Evolutionary conservation across 2,888 invertebrate genomes (phyloP), one percentile per base, ranked within the genome.

Genomic region (Ennomos erosarius): DNA sequence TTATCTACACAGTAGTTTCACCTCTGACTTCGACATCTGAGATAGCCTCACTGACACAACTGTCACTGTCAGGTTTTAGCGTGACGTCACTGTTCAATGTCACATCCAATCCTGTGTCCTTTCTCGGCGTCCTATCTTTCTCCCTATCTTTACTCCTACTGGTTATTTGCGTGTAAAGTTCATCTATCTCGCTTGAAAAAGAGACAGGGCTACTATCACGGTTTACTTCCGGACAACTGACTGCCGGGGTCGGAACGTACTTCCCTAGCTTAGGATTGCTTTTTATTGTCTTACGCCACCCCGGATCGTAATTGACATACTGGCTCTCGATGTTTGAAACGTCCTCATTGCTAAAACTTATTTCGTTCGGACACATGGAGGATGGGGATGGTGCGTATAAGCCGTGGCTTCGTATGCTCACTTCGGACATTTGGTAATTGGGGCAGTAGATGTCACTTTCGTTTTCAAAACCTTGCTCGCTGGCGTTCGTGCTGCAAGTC

Each of bases 111-210:
- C 80, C 85, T 38, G 75, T 71, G 8, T 88, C 87, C 50, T 82
- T 84, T 12, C 84, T 67, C 46, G 76, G 71, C 47, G 79, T 73
- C 67, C 87, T 82, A 8, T 87, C 85, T 54, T 83, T 81, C 53
- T 87, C 85, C 59, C 88, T 81, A 55, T 88, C 86, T 65, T 59
- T 58, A 44, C 48, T 59, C 38, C 89, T 76, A 68, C 94, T 88
- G 11, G 94, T 92, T 44, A 96, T 95, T 73, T 95, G 95, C 69
- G 95, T 95, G 76, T 96, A 96, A 9, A 96, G 85, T 75, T 95
- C 95, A 73, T 96, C 96, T 49, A 96, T 87, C 68, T 94, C 94
- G 72, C 94, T 94, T 43, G 86, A 75, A 64, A 89, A 88, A 0
- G 92, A 92, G 16, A 87, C 85, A 0, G 92, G 91, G 71, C 77